A percentile compares a stretch with the other conserved stretches of the same genome.
Conservation (phyloP, 2,888 invertebrate species). For the Ectemnius cavifrons region DNA sequence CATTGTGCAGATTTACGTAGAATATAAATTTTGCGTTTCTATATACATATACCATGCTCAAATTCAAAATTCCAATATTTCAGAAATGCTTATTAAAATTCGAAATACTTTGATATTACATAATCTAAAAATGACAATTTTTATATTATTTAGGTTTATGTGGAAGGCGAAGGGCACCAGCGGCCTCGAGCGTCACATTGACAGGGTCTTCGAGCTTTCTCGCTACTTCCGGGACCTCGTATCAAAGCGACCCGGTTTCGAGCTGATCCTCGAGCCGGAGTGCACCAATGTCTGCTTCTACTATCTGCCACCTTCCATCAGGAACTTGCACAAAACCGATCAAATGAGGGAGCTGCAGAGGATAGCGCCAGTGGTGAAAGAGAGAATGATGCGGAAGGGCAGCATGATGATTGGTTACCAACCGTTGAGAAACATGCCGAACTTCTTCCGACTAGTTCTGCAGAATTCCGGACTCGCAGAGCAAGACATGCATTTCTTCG, state of each 20-base stretch:
- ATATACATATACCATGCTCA: too few species aligned
- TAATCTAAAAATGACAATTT: too few species aligned
- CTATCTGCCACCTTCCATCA: constrained; percentile 90
- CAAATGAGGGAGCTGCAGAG: constrained; percentile 83
- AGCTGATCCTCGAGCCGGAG: constrained; percentile 89
- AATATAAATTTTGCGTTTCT: too few species aligned
- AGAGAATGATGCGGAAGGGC: constrained; percentile 96
- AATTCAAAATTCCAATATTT: too few species aligned
- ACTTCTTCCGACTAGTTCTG: constrained; percentile 96
- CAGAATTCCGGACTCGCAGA: constrained; percentile 93
- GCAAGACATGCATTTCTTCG: constrained; percentile 91
- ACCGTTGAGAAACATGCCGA: constrained; percentile 89
- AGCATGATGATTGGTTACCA: constrained; percentile 98
- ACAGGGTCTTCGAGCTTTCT: constrained; percentile 88
- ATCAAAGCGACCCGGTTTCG: constrained; percentile 84
- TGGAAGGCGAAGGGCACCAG: constrained; percentile 96
- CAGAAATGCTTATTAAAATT: too few species aligned
- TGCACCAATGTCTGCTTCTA: constrained; percentile 98
- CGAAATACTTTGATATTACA: too few species aligned
- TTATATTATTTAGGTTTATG: constrained; percentile 82
- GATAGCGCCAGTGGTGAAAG: constrained; percentile 95
- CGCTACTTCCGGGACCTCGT: constrained; percentile 85
- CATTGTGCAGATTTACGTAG: too few species aligned
- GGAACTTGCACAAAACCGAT: constrained; percentile 75
- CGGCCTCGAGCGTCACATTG: constrained; percentile 88